Evolutionary conservation across 1,140 invertebrate genomes (phyloP), one percentile per base, ranked within the genome.

Genomic region (Rhagoletis zephyria): DNA sequence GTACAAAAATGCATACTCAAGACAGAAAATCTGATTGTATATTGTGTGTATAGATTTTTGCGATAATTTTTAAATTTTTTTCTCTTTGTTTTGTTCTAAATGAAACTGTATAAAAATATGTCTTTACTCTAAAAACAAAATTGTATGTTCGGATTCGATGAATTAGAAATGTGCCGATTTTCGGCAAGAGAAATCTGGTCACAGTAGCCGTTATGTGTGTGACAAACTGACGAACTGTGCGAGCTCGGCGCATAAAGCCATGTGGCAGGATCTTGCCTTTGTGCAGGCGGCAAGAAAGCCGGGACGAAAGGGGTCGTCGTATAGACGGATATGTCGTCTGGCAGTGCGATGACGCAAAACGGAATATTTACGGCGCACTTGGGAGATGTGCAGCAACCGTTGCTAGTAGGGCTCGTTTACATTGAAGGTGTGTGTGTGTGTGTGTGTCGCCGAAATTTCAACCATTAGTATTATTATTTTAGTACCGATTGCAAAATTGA

Each of bases 361-460:
- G 16, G 67, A 40, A 74, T 45, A 74, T 48, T 74, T 74, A 74
- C 45, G 42, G 67, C 40, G 42, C 67, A 5, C 40, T 74, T 74
- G 67, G 67, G 67, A 74, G 42, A 45, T 74, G 14, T 5, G 42
- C 42, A 6, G 51, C 51, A 56, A 16, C 10, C 12, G 16, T 63
- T 12, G 61, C 16, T 63, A 14, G 61, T n/a, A 30, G 30, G 30
- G 16, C 16, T 63, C 16, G 61, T n/a, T 63, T 63, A 14, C 61
- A 12, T 14, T 14, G 10, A 14, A 14, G 3, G 10, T 67, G 30
- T 67, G 40, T 14, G 30, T 40, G 40, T 3, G 30, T 12, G 12
- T 10, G 3, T 42, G 12, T 42, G 64, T 2, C 30, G 30, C 19
- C 64, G 12, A 40, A 1, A 56, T 7, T 10, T 7, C 51, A 56